Evolutionary conservation across 2,888 invertebrate species (phyloP), one percentile per base, ranked within the genome.

Genomic region (Drosophila sordidapex): DNA sequence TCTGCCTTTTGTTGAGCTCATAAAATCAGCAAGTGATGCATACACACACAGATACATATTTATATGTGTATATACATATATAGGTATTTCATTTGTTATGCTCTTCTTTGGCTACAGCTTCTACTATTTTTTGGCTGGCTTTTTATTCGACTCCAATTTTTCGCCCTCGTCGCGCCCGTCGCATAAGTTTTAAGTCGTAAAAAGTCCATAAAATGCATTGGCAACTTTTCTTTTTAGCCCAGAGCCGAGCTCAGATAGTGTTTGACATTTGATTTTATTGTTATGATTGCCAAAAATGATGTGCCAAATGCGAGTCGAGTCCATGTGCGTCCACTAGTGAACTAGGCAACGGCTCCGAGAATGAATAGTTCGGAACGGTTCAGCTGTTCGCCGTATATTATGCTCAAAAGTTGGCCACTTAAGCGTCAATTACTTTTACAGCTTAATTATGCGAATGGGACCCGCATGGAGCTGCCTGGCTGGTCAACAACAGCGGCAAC

Each of bases 131-230:
- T 82, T 68, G 73, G 48, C 36, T 61, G 46, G 66, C 74, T 71
- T 84, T 87, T 76, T 89, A 83, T 89, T 76, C n/a, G 62, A 70
- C 25, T 40, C n/a, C 43, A 52, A 35, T 70, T 61, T 53, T 63
- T 71, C 64, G 63, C 49, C 65, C 53, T 54, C 64, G 64, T 67
- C 65, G 62, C 80, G 81, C 53, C 64, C 63, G 67, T 68, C 89
- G 77, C 90, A 87, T 87, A 90, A 89, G 86, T 87, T 90, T 85
- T 68, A 68, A 81, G 90, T 82, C 88, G 88, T 87, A 87, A 90
- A 87, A 90, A 90, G 89, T 78, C 81, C 75, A 87, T 87, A 90
- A 87, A 87, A 87, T 87, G 87, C 87, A 87, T 90, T 90, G 75
- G 56, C 70, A 90, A 87, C 69, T 89, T 90, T 90, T 86, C 75